Percentiles rank a stretch among this genome's conserved stretches.
Evolutionary conservation across 2,888 invertebrate genomes (phyloP).

Genomic region (Acrobasis suavella): DNA sequence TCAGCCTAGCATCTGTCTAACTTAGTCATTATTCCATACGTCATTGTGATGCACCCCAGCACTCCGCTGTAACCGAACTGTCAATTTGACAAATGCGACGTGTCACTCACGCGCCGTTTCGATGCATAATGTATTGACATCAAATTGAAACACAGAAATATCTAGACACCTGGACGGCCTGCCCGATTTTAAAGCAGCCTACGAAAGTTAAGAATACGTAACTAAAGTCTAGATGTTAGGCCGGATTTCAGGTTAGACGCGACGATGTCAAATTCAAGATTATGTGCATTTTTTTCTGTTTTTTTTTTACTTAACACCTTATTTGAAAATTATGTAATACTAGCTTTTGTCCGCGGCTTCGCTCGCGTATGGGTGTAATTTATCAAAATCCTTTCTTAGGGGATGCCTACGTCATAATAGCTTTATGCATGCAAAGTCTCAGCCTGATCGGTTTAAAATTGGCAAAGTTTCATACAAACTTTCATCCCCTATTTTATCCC

Average conservation of each 20-base stretch:
- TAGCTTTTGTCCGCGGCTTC: no score
- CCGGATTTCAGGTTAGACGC: background rate
- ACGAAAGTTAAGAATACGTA: constrained; percentile 1
- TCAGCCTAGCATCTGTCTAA: constrained; percentile 1
- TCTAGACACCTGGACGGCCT: constrained; percentile 7
- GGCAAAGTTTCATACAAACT: no score
- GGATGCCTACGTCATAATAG: no score
- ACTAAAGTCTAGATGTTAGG: constrained; percentile 7
- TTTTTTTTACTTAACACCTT: no score
- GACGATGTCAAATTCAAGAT: no score
- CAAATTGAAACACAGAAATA: background rate
- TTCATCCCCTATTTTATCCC: no score
- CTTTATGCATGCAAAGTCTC: no score
- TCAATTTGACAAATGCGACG: constrained; percentile 1
- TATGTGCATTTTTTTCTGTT: background rate
- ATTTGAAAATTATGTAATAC: no score
- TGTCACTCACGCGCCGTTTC: background rate
- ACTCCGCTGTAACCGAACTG: background rate
- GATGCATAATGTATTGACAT: background rate
- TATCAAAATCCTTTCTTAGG: no score
- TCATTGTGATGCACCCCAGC: constrained; percentile 2
- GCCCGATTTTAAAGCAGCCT: background rate
- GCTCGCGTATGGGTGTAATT: no score
- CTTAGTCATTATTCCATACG: constrained; percentile 26
- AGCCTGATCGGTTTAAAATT: no score